Conservation (phyloP, 2,888 invertebrate species). For the Catocala nupta region DNA sequence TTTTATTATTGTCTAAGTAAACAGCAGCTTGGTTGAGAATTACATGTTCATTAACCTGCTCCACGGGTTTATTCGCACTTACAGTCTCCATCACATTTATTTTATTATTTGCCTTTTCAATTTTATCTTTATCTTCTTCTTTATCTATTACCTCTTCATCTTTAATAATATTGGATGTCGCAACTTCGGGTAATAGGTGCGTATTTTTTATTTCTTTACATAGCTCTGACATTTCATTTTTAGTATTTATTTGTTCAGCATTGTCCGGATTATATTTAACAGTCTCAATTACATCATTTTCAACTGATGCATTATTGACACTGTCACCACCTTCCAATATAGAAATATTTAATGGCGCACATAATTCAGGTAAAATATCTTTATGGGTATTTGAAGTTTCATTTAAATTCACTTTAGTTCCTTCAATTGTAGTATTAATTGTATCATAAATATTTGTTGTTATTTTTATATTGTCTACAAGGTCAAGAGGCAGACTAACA, state of each 20-base stretch:
- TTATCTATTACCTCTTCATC: conserved; percentile 1
- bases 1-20: conserved; percentile 45
- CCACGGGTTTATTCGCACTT: neutral
- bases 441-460: conserved; percentile 14
- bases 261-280: neutral
- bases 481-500: conserved; percentile 23
- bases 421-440: conserved; percentile 14
- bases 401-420: conserved; percentile 9
- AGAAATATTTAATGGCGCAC: neutral
- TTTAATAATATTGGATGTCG: neutral
- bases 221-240: conserved; percentile 1
- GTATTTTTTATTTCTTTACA: conserved; percentile 7
- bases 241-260: conserved; percentile 13
- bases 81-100: conserved; percentile 5
- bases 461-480: conserved; percentile 28
- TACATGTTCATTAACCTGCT: neutral
- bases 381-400: conserved; percentile 5
- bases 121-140: conserved; percentile 5
- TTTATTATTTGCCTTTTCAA: conserved; percentile 6
- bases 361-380: neutral
- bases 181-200: conserved; percentile 15
- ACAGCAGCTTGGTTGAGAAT: conserved; percentile 4
- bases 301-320: conserved; percentile 12
- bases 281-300: neutral
- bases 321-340: neutral